These are phyloP conservation scores for Drosophila ambigua DNA, from an alignment of 1,140 invertebrate genomes.

Conservation along the genomic window DNA sequence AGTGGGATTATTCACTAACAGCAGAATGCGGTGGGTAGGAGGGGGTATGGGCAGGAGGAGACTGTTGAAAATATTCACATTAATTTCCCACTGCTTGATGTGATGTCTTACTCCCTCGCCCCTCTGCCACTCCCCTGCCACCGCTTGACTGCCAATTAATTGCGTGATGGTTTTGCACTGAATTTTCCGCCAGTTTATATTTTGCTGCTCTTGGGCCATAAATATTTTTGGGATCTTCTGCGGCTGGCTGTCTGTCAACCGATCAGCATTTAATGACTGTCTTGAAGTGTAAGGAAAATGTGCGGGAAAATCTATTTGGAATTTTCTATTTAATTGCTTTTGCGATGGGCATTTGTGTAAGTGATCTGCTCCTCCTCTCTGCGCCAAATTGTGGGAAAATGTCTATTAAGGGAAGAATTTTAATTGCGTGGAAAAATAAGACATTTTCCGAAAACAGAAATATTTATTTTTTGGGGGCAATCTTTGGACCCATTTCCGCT, in stretches of 20 bases:
- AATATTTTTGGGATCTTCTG: conserved; percentile 38
- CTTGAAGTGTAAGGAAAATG: conserved; percentile 27
- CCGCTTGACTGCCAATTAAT: conserved; percentile 57
- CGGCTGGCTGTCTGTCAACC: conserved; percentile 60
- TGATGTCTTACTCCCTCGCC: not conserved
- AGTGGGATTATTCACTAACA: conserved; percentile 37
- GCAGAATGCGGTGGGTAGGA: not conserved
- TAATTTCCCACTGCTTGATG: conserved; percentile 28
- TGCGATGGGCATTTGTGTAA: conserved; percentile 14
- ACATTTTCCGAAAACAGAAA: conserved; percentile 29
- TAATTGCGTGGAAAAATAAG: conserved; percentile 36
- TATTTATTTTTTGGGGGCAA: conserved; percentile 18
- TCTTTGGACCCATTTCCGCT: conserved; percentile 38
- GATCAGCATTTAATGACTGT: conserved; percentile 46
- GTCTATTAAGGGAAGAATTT: conserved; percentile 54
- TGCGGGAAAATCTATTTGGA: conserved; percentile 7
- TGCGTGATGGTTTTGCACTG: conserved; percentile 27
- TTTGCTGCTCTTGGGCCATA: conserved; percentile 33
- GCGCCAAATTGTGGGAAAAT: conserved; percentile 2
- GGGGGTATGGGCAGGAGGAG: too few relatives aligned
- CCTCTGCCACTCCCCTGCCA: too few relatives aligned
- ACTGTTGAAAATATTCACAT: conserved; percentile 47
- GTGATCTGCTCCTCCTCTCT: conserved; percentile 8
- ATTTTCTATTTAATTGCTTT: conserved; percentile 52
- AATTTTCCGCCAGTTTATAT: conserved; percentile 40